Base-by-base conservation (phyloP, 2,888 invertebrate species). In the Temnothorax unifasciatus region DNA sequence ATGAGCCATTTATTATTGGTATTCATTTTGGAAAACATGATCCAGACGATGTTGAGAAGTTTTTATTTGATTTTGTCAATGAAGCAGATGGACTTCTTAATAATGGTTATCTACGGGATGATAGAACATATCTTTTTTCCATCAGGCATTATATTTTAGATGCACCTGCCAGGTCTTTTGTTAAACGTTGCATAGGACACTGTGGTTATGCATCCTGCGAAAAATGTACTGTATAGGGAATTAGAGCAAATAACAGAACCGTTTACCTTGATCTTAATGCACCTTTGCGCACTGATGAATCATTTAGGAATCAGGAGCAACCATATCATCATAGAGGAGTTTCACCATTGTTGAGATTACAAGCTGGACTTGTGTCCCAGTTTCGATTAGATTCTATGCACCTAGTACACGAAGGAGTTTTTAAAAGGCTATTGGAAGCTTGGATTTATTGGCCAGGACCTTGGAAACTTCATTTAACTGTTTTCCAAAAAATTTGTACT, bases 1-100 rank as follows among this genome's bases (percentile, higher is more conserved):
- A 54, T 54, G 54, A 54, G n/a, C 54, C 54, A n/a, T 54, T 54
- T 54, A 54, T 54, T 54, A 54, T 54, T 54, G n/a, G n/a, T 54
- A n/a, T 54, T 54, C 0, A 54, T 9, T 54, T n/a, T 54, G 54
- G 54, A n/a, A n/a, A 54, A 54, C n/a, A n/a, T 0, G 54, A 54
- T 54, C 54, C 54, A 41, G 38, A 41, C n/a, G n/a, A 54, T 54
- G 54, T 54, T 54, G 54, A 54, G 1, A 8, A 54, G n/a, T n/a
- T n/a, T 54, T 18, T 54, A 9, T n/a, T n/a, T 8, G n/a, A 54
- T n/a, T 54, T n/a, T 9, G 9, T 54, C 4, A 54, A 8, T 54
- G 54, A 54, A 54, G 8, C n/a, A 54, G 54, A 21, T 8, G 54
- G 18, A 8, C n/a, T 54, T n/a, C 5, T 6, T 54, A n/a, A 54